Percentiles rank a stretch among this genome's conserved stretches.
Evolutionary conservation across 2,888 invertebrate genomes (phyloP).

Genomic region (Dastarcus helophoroides): DNA sequence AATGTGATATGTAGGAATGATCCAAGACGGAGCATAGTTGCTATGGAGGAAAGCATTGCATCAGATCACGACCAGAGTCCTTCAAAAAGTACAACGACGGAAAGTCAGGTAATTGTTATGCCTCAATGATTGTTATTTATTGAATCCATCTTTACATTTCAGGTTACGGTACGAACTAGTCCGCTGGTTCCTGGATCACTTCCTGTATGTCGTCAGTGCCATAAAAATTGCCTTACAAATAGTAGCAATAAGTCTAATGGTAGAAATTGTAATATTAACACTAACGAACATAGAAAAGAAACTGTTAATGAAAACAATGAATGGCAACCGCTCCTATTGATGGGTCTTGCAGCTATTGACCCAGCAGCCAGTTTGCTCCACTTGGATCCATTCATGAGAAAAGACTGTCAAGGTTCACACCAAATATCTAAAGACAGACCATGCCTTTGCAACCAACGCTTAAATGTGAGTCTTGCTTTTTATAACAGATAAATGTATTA

Average conservation of each 20-base stretch:
- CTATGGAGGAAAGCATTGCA: conserved; percentile 37
- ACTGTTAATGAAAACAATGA: conserved; percentile 35
- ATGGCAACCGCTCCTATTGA: conserved; percentile 54
- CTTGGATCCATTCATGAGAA: conserved; percentile 42
- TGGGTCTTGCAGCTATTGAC: conserved; percentile 53
- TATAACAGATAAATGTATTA: conserved; percentile 2
- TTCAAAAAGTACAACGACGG: conserved; percentile 65
- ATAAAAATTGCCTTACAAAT: conserved; percentile 62
- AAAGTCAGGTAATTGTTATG: conserved; percentile 53
- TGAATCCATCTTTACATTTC: conserved; percentile 19
- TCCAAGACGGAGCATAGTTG: conserved; percentile 26
- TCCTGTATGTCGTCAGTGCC: conserved; percentile 66
- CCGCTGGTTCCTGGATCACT: conserved; percentile 61
- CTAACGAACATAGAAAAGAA: conserved; percentile 22
- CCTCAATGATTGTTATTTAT: background rate
- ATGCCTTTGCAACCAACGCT: too few relatives aligned
- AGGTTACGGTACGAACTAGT: conserved; percentile 69
- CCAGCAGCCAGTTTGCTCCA: conserved; percentile 49
- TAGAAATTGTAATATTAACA: conserved; percentile 25
- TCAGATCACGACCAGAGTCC: conserved; percentile 54
- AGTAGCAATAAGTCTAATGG: conserved; percentile 46
- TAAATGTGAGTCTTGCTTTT: conserved; percentile 1
- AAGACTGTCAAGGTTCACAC: too few relatives aligned
- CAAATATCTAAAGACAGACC: too few relatives aligned
- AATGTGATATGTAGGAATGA: conserved; percentile 19